Evolutionary conservation across 2,888 invertebrate genomes (phyloP).

Genomic region (Ethmia dodecea): DNA sequence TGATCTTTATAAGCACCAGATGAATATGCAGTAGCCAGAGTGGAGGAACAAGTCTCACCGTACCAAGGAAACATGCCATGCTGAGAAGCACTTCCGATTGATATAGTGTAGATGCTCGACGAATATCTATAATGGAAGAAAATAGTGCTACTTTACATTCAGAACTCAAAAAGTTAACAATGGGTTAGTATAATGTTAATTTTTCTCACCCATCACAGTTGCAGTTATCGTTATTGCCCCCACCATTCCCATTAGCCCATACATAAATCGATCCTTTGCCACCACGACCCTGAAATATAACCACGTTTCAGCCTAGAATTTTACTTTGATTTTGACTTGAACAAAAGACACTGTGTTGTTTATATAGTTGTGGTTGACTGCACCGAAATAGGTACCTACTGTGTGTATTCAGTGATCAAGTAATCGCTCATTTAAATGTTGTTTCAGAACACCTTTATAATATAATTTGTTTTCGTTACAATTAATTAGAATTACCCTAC

Average conservation of each 20-base stretch:
- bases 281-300: conserved; percentile 78
- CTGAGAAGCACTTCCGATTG: conserved; percentile 92
- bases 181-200: no score
- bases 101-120: conserved; percentile 90
- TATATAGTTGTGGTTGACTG: no score
- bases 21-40: conserved; percentile 92
- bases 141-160: neutral
- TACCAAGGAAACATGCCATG: conserved; percentile 92
- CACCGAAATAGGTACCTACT: no score
- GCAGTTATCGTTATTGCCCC: conserved; percentile 89
- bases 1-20: conserved; percentile 90
- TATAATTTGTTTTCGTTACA: no score
- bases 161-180: conserved; percentile 3
- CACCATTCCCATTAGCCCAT: conserved; percentile 97
- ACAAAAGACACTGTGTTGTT: no score
- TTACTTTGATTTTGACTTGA: no score
- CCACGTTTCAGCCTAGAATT: neutral
- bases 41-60: conserved; percentile 93
- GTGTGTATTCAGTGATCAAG: no score
- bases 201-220: conserved; percentile 93
- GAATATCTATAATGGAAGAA: conserved; percentile 49
- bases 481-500: no score
- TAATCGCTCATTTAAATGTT: no score
- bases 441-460: no score
- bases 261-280: conserved; percentile 93